Conservation (phyloP, 2,113 vertebrate species). For the Python bivittatus region DNA sequence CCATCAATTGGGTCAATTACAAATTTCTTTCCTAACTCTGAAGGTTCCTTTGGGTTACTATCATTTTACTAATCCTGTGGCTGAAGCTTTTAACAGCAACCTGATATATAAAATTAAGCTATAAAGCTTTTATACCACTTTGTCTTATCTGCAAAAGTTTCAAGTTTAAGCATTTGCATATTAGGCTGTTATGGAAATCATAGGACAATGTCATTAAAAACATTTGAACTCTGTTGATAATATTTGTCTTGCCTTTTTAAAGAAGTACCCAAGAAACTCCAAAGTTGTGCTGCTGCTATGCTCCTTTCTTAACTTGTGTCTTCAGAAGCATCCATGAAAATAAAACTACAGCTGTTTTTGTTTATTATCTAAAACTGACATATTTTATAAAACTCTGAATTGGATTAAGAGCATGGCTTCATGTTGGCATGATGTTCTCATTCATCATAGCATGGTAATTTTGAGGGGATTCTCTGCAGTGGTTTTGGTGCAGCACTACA, state of each 20-base stretch:
- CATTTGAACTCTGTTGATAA: neutral
- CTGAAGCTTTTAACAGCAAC: neutral
- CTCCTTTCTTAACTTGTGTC: neutral
- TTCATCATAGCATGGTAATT: neutral
- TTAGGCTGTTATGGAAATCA: neutral
- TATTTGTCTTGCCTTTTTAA: neutral
- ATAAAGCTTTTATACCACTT: neutral
- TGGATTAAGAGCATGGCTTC: neutral
- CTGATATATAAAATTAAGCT: neutral
- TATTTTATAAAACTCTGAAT: neutral
- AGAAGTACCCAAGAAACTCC: neutral
- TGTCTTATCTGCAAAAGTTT: neutral
- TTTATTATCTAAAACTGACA: neutral
- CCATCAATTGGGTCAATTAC: neutral
- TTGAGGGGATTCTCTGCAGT: neutral
- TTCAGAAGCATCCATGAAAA: neutral
- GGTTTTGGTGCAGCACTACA: neutral
- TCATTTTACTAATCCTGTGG: neutral
- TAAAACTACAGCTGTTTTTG: neutral
- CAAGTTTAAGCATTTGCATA: neutral
- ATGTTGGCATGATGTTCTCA: neutral
- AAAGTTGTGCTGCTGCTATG: neutral
- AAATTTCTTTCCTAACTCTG: neutral
- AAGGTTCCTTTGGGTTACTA: neutral
- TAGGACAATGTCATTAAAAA: neutral